These are phyloP conservation scores for Machaerirhynchus nigripectus DNA, from an alignment of 2,113 vertebrate species.

Conservation along the genomic window DNA sequence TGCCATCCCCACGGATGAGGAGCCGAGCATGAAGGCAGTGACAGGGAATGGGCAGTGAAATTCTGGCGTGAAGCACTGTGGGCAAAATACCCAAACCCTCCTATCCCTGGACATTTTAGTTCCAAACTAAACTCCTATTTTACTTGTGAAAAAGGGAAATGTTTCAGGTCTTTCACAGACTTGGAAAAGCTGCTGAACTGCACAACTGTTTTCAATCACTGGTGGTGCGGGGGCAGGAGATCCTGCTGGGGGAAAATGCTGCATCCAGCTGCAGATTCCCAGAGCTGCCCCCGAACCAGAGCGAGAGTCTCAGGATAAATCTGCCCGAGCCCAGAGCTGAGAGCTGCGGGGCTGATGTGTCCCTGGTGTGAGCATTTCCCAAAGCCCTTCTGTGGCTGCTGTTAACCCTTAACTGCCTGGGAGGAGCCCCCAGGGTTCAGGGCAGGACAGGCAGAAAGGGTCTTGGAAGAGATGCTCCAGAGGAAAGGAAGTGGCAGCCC, in stretches of 20 bases:
- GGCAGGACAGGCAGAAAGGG: neutral
- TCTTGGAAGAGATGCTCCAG: neutral
- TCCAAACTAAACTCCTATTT: neutral
- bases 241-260: neutral
- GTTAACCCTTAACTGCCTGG: neutral
- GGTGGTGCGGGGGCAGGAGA: neutral
- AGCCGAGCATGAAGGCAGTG: accelerated
- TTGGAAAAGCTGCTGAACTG: neutral
- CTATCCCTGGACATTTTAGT: neutral
- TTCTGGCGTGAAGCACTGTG: neutral
- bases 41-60: neutral
- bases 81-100: neutral
- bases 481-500: neutral
- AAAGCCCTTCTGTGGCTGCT: neutral
- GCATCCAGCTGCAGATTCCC: neutral
- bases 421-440: neutral
- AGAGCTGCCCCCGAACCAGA: neutral
- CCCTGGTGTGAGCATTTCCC: neutral
- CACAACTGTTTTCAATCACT: neutral
- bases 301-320: neutral
- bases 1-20: accelerated
- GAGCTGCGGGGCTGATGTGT: neutral
- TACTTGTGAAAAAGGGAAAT: neutral
- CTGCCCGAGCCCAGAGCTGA: neutral
- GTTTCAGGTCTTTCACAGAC: neutral